Base-by-base conservation (phyloP, 2,113 vertebrate genomes). In the Seriola quinqueradiata region DNA sequence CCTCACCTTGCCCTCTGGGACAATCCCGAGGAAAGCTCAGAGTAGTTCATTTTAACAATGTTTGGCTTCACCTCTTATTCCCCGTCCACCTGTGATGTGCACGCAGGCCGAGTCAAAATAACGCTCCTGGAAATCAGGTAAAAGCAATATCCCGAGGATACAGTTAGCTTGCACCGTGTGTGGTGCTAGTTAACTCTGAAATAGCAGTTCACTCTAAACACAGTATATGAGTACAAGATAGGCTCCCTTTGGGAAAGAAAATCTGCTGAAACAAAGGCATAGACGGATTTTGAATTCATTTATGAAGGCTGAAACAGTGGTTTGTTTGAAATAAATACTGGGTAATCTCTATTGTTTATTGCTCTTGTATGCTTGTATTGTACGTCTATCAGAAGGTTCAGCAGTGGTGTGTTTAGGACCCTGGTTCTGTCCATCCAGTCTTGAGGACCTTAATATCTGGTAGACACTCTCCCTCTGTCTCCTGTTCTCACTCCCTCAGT, bases 11-110 rank as follows among this genome's bases (percentile, higher is more conserved):
- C 34, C 79, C 54, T 58, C 61, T 36, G 73, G 66, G 82, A 75
- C 36, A 58, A 81, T 77, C 38, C 38, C 3, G 16, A 64, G 63
- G 36, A 79, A 86, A 80, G 75, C 81, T 79, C 64, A 60, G 42
- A 38, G 36, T 32, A 65, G 70, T 50, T 89, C 82, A 66, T 87
- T 86, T 73, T 42, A 78, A 82, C 73, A 77, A 32, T 69, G 68
- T 79, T 77, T 69, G 58, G 68, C 58, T 67, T 73, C 67, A 68
- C 40, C 40, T 66, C 84, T 66, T 71, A 69, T 77, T 75, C 38
- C 3, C 61, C 13, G 1, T 81, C 19, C 63, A 32, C 59, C 44
- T 34, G 42, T 86, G 80, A 68, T 50, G 36, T 71, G 73, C 34
- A 70, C 64, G 38, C 23, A 58, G 75, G 44, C 61, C 1, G 4